phyloP scores from a whole-genome alignment of 2,113 vertebrate species.

The Suricata suricatta region DNA sequence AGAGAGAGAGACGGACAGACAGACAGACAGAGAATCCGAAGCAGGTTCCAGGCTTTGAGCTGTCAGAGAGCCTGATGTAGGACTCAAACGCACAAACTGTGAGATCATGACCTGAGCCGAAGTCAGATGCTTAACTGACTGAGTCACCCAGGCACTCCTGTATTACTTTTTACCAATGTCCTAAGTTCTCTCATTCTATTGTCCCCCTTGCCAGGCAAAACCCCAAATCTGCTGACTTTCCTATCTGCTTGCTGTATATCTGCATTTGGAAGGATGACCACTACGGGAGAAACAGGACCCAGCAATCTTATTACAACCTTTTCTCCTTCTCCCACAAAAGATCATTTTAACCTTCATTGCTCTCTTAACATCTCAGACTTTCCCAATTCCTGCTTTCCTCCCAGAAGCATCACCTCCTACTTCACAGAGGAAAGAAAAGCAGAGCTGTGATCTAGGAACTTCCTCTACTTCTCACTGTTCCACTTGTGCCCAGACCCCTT shows the following conservation, averaged over 20 bases:
- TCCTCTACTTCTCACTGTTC: not conserved
- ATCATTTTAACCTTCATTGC: not conserved
- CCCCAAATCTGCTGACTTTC: not conserved
- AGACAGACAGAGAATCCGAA: too few species aligned
- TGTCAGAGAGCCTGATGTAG: too few species aligned
- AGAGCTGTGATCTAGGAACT: not conserved
- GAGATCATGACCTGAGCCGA: too few species aligned
- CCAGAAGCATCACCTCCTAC: not conserved
- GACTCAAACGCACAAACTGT: too few species aligned
- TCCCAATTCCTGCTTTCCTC: not conserved
- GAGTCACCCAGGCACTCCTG: too few species aligned
- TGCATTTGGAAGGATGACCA: not conserved
- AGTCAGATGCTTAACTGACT: too few species aligned
- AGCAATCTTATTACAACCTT: not conserved
- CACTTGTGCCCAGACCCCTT: not conserved
- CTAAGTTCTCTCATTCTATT: not conserved
- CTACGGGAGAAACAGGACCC: not conserved
- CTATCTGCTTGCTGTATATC: not conserved
- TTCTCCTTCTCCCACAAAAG: not conserved
- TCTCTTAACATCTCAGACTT: not conserved
- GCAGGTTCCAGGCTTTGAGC: too few species aligned
- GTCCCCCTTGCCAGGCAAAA: not conserved
- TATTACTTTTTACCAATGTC: not conserved
- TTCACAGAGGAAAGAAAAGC: not conserved
- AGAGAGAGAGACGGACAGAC: too few species aligned